Conservation (phyloP, 2,797 vertebrate species). For the Botia almorhae region DNA sequence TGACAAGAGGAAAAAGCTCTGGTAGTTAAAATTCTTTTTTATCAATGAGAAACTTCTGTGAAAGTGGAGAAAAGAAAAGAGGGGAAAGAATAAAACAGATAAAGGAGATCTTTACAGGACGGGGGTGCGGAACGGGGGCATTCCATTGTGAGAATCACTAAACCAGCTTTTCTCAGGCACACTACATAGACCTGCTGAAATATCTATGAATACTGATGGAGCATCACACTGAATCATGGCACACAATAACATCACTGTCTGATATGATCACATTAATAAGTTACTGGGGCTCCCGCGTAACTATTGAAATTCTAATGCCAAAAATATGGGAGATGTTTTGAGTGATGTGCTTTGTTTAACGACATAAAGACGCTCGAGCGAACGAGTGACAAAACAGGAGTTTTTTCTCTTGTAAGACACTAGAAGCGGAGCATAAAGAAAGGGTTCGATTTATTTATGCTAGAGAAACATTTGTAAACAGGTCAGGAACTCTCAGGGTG, state of each 20-base stretch:
- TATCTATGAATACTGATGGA: constrained; percentile 79
- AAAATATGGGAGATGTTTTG: not conserved
- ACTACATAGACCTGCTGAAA: constrained; percentile 80
- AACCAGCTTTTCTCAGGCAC: constrained; percentile 83
- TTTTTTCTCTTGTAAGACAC: not conserved
- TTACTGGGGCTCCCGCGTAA: constrained; percentile 55
- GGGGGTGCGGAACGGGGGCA: constrained; percentile 63
- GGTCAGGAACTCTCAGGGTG: too few relatives aligned
- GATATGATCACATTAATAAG: constrained; percentile 63
- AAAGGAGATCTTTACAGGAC: constrained; percentile 79
- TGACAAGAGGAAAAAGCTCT: constrained; percentile 73
- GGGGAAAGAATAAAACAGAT: constrained; percentile 75
- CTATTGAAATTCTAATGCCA: constrained; percentile 23
- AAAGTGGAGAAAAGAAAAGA: constrained; percentile 79
- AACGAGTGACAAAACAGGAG: not conserved
- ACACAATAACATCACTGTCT: constrained; percentile 65
- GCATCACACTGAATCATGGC: constrained; percentile 68
- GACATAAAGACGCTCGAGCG: not conserved
- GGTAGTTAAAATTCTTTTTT: constrained; percentile 81
- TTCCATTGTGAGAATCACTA: constrained; percentile 80
- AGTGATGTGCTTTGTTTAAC: constrained; percentile 4
- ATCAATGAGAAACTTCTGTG: constrained; percentile 82
- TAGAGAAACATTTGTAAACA: too few relatives aligned
- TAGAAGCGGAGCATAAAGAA: too few relatives aligned
- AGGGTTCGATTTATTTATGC: not conserved